Base-by-base conservation (phyloP, 2,888 invertebrate species). In the Physocephala rufipes region DNA sequence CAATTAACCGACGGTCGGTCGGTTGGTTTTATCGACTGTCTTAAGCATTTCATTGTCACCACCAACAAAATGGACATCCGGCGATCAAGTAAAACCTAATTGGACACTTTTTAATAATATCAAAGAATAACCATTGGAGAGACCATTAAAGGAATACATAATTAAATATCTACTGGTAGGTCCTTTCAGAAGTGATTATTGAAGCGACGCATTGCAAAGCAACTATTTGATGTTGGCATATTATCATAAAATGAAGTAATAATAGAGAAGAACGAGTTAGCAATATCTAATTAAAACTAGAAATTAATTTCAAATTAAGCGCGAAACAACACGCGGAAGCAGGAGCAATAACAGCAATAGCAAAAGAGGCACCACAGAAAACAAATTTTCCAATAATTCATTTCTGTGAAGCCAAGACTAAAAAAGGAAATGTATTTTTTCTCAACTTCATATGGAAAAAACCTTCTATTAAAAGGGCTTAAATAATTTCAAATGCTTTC, bases 201-300 rank as follows among this genome's bases (percentile, higher is more conserved):
- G 21, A n/a, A n/a, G n/a, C n/a, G n/a, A n/a, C n/a, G n/a, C n/a
- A n/a, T n/a, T n/a, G n/a, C n/a, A 58, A 58, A 13, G 7, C 16
- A 1, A 24, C 15, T 28, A 9, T 9, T 36, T 36, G 36, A 36
- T 4, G 36, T n/a, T 13, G 53, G 15, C 26, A 65, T 24, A 19
- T 53, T 58, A 58, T 58, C 55, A 58, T 49, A 68, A 28, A 61
- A 68, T 68, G 61, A 68, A 68, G 68, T 28, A 68, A 68, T 68
- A 61, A 68, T 0, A 59, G 36, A 61, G 61, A 68, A 68, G 49
- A 61, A 47, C 47, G 30, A 49, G 68, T 68, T 68, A 51, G 68
- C 68, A 68, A 68, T 61, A 68, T 61, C 61, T 61, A 47, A 68
- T 68, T 61, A 68, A 68, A 68, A 68, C 19, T 30, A 49, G 61